Percentiles rank a stretch among this genome's conserved stretches.
Evolutionary conservation across 2,888 invertebrate species (phyloP).

Genomic region (Acrocera orbiculus): DNA sequence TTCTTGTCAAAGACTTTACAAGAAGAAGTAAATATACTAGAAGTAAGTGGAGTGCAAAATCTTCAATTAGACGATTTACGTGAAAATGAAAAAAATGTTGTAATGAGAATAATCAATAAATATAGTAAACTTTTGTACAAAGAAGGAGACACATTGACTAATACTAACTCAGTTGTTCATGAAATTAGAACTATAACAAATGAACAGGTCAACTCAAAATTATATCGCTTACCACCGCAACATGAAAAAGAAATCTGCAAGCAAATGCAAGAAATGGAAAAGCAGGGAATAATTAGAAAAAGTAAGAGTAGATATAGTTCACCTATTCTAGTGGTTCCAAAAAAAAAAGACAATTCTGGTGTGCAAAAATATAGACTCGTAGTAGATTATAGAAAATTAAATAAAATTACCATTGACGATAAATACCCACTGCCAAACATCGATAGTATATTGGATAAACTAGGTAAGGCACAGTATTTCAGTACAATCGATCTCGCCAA

Average conservation of each 20-base stretch:
- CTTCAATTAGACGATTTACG: conserved; percentile 7
- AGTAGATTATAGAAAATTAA: conserved; percentile 8
- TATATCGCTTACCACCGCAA: conserved; percentile 3
- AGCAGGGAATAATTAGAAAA: conserved; percentile 7
- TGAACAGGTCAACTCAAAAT: conserved; percentile 6
- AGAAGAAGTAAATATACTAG: conserved; percentile 8
- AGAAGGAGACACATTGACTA: conserved; percentile 7
- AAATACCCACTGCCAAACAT: neutral
- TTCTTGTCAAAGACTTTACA: conserved; percentile 9
- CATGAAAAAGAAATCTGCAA: conserved; percentile 5
- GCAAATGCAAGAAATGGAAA: conserved; percentile 7
- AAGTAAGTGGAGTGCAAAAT: conserved; percentile 5
- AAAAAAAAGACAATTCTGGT: conserved; percentile 7
- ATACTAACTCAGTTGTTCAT: conserved; percentile 3
- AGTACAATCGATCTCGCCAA: conserved; percentile 9
- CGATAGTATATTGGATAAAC: conserved; percentile 3
- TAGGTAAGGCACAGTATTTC: conserved; percentile 9
- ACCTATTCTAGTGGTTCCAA: conserved; percentile 7
- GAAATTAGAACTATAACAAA: conserved; percentile 7
- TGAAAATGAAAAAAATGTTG: conserved; percentile 3
- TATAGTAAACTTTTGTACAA: conserved; percentile 8
- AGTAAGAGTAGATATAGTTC: conserved; percentile 7
- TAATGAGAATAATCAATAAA: conserved; percentile 8
- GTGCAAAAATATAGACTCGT: conserved; percentile 7
- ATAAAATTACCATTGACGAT: conserved; percentile 3